A percentile compares a stretch with the other conserved stretches of the same genome.
phyloP scores from a whole-genome alignment of 2,888 invertebrate species.

The Carabus problematicus region DNA sequence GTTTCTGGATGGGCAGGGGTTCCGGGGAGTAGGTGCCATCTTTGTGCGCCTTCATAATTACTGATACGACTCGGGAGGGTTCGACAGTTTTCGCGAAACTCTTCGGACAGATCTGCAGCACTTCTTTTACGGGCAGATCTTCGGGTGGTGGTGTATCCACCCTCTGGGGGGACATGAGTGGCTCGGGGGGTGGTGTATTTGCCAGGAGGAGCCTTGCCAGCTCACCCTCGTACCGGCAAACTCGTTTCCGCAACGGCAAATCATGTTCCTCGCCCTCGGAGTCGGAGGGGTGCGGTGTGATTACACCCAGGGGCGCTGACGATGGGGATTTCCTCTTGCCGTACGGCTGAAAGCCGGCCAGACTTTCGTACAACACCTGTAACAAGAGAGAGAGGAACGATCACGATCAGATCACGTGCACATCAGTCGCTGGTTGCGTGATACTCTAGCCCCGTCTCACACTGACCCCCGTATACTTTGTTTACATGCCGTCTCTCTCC shows the following conservation, averaged over 20 bases:
- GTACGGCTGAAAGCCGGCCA: slow-evolving; percentile 14
- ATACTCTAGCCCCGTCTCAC: slow-evolving; percentile 12
- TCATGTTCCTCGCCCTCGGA: slow-evolving; percentile 68
- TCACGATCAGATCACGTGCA: slow-evolving; percentile 59
- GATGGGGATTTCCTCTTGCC: slow-evolving; percentile 44
- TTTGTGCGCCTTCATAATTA: slow-evolving; percentile 86
- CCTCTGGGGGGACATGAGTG: slow-evolving; percentile 46
- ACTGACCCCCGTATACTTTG: slow-evolving; percentile 15
- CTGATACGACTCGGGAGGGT: slow-evolving; percentile 66
- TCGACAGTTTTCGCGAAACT: background rate
- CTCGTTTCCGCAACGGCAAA: slow-evolving; percentile 67
- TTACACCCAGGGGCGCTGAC: slow-evolving; percentile 57
- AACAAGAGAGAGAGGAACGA: slow-evolving; percentile 60
- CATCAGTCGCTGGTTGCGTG: slow-evolving; percentile 49
- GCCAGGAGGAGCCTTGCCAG: slow-evolving; percentile 64
- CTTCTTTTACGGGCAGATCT: slow-evolving; percentile 33
- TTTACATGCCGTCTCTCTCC: slow-evolving; percentile 33
- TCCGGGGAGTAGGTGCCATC: slow-evolving; percentile 70
- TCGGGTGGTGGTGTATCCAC: slow-evolving; percentile 47
- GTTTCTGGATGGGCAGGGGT: slow-evolving; percentile 47
- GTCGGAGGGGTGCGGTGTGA: slow-evolving; percentile 87
- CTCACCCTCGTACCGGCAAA: slow-evolving; percentile 64
- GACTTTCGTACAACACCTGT: slow-evolving; percentile 55
- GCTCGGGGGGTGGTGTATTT: slow-evolving; percentile 67
- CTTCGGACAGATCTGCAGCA: background rate